Evolutionary conservation across 2,797 vertebrate genomes (phyloP).

Genomic region (Ciconia nigra): DNA sequence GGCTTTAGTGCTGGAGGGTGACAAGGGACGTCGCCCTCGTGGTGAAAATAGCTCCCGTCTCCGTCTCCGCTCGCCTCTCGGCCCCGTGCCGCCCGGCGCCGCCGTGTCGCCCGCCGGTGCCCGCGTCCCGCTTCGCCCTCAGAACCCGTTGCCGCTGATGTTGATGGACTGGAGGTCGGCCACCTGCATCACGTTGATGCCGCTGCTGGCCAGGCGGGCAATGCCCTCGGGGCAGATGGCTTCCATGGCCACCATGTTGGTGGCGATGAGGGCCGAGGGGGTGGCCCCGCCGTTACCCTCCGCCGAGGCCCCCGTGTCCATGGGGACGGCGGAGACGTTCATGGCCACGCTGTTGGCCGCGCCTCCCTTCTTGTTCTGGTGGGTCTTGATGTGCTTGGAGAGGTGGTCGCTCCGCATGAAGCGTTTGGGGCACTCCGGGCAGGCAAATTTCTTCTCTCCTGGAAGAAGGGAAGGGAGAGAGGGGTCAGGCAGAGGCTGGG

Average conservation of each 20-base stretch:
- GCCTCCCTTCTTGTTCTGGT: slow-evolving; percentile 88
- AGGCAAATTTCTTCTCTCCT: slow-evolving; percentile 95
- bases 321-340: slow-evolving; percentile 74
- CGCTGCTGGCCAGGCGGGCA: slow-evolving; percentile 87
- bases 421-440: slow-evolving; percentile 91
- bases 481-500: not conserved
- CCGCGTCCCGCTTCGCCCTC: slow-evolving; percentile 33
- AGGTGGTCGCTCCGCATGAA: slow-evolving; percentile 98
- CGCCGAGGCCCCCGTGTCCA: slow-evolving; percentile 76
- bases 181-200: slow-evolving; percentile 96
- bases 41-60: not conserved
- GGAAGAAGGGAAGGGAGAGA: not conserved
- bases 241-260: slow-evolving; percentile 88
- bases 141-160: slow-evolving; percentile 91
- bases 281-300: slow-evolving; percentile 74
- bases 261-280: slow-evolving; percentile 84
- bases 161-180: slow-evolving; percentile 90
- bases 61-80: not conserved
- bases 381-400: slow-evolving; percentile 97
- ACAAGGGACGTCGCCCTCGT: not conserved
- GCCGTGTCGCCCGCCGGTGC: slow-evolving; percentile 29
- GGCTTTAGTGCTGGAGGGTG: not conserved
- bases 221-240: slow-evolving; percentile 92
- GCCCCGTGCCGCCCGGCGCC: slow-evolving; percentile 58
- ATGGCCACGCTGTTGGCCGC: slow-evolving; percentile 48